Base-by-base conservation (phyloP, 2,888 invertebrate species). In the Cheilosia pagana region DNA sequence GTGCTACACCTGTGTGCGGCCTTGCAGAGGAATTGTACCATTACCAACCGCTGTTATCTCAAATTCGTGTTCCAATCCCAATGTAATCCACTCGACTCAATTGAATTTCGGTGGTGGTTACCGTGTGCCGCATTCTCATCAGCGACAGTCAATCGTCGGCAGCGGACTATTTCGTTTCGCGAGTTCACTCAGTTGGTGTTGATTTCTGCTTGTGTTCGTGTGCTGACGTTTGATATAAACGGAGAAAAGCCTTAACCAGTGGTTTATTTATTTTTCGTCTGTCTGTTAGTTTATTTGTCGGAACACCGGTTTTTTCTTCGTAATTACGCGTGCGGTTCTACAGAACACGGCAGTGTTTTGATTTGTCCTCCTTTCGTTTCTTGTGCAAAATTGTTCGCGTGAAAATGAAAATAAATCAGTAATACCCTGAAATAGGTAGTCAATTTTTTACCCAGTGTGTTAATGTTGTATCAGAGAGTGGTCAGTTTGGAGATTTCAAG, bases 271-370 rank as follows among this genome's bases (percentile, higher is more conserved):
- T 39, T 25, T 63, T 39, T 35, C n/a, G 14, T 7, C 41, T 67
- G 43, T 52, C 28, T 23, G 48, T 50, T 21, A 45, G 35, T 57
- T 55, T 43, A 31, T 57, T 50, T 14, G 50, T 57, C 21, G 50
- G 45, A 50, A 79, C 63, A 74, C 79, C 65, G 74, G 65, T 74
- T 72, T 79, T 41, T 23, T 14, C 25, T 19, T 14, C 14, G 53
- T 62, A 53, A 77, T 68, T 78, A 19, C 78, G 72, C 82, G 67
- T 82, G 67, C 72, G 67, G 39, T 62, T 31, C 25, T 10, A n/a
- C 45, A 25, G 53, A 81, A 57, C 39, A 55, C 16, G 45, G 31
- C 10, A 57, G 14, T 71, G 57, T 55, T 78, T 78, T 71, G 41
- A 50, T 43, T 50, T 50, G 41, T 63, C 48, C 28, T 55, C 21